A percentile compares a stretch with the other conserved stretches of the same genome.
Evolutionary conservation across 1,140 invertebrate genomes (phyloP).

Genomic region (Zaprionus ghesquierei): DNA sequence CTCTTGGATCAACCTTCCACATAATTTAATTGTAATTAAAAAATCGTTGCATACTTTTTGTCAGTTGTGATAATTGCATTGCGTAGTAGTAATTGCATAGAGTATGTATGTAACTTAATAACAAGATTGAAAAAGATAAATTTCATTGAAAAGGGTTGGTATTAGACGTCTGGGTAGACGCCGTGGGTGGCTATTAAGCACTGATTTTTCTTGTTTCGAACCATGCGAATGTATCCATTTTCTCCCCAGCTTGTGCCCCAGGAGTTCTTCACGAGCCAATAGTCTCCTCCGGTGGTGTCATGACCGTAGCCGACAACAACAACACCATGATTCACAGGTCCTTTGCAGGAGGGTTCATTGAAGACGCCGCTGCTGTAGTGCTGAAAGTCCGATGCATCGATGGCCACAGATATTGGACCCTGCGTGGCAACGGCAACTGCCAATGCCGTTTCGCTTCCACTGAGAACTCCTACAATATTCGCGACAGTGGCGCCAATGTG

Average conservation of each 20-base stretch:
- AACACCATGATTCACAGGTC: conserved; percentile 84
- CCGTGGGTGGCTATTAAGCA: conserved; percentile 14
- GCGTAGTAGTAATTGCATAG: no score
- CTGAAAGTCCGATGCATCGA: conserved; percentile 4
- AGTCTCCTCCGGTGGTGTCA: conserved; percentile 83
- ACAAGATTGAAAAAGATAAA: neutral
- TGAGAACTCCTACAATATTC: conserved; percentile 85
- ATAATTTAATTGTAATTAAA: no score
- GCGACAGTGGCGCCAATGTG: conserved; percentile 16
- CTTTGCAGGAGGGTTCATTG: conserved; percentile 35
- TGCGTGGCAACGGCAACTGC: conserved; percentile 88
- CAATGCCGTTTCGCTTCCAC: conserved; percentile 87
- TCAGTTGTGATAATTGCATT: neutral
- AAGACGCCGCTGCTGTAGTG: conserved; percentile 9
- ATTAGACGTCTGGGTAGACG: neutral
- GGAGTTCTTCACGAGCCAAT: conserved; percentile 87
- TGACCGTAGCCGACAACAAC: conserved; percentile 90
- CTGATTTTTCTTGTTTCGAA: conserved; percentile 82
- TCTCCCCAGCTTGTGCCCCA: conserved; percentile 85
- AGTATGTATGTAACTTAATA: neutral
- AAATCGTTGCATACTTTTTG: neutral
- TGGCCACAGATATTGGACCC: conserved; percentile 86
- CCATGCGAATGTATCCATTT: conserved; percentile 85
- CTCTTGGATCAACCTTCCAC: no score
- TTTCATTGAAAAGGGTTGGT: neutral